phyloP scores from a whole-genome alignment of 2,888 invertebrate species.

The Sinelater perroti region DNA sequence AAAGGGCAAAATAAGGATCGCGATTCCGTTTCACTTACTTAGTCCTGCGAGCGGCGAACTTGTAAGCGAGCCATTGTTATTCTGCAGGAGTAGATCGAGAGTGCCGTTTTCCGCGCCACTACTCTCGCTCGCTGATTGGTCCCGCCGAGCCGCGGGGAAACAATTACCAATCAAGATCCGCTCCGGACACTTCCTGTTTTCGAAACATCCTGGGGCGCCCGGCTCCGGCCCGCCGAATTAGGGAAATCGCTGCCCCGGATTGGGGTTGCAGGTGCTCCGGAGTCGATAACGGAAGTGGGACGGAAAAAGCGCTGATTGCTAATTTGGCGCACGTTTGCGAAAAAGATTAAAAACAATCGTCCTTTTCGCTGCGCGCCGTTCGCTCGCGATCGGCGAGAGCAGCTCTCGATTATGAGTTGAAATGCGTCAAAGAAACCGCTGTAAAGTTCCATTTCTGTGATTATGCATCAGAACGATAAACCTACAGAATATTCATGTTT shows the following conservation, averaged over 20 bases:
- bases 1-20: constrained; percentile 22
- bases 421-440: no score
- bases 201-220: constrained; percentile 44
- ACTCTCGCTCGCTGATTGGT: constrained; percentile 60
- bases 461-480: no score
- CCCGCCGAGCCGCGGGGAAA: constrained; percentile 56
- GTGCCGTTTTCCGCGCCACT: constrained; percentile 61
- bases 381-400: no score
- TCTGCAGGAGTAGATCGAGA: constrained; percentile 55
- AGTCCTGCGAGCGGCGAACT: constrained; percentile 35
- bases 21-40: constrained; percentile 37
- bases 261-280: no score
- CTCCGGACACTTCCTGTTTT: constrained; percentile 45
- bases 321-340: no score
- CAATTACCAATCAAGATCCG: constrained; percentile 52
- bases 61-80: constrained; percentile 56
- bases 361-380: no score
- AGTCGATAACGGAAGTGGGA: no score
- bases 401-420: no score
- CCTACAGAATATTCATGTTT: no score
- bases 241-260: constrained; percentile 54
- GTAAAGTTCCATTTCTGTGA: no score
- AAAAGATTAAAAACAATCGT: no score
- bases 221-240: constrained; percentile 56
- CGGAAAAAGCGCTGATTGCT: no score